Percentiles rank a stretch among this genome's conserved stretches.
phyloP scores from a whole-genome alignment of 2,113 vertebrate genomes.

The Coptodon bakossiorum region DNA sequence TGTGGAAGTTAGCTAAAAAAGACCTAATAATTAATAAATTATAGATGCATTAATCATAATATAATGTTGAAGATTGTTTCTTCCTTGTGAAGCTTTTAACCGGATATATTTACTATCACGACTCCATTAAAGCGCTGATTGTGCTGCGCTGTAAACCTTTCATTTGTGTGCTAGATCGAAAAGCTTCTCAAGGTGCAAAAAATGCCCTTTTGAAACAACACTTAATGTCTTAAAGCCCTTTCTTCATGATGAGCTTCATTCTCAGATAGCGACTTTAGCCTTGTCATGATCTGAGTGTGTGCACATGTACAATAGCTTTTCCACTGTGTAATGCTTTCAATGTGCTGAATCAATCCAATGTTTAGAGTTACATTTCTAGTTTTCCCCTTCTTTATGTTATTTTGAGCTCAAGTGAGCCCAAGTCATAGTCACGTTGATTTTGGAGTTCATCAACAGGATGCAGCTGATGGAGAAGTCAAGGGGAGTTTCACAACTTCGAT shows the following conservation, averaged over 20 bases:
- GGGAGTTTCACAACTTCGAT: slow-evolving; percentile 32
- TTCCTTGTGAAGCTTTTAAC: not conserved
- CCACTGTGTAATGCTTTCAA: slow-evolving; percentile 42
- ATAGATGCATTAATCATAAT: not conserved
- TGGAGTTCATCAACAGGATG: slow-evolving; percentile 57
- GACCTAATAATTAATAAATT: not conserved
- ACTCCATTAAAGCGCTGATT: not conserved
- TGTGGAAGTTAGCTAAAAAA: not conserved
- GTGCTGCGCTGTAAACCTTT: not conserved
- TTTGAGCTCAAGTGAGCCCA: not conserved
- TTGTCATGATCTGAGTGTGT: slow-evolving; percentile 25
- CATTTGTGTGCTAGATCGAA: not conserved
- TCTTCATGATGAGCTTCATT: not conserved
- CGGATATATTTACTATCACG: not conserved
- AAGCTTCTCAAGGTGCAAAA: not conserved
- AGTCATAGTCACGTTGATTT: slow-evolving; percentile 46
- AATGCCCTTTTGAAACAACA: not conserved
- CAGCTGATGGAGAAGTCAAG: slow-evolving; percentile 53
- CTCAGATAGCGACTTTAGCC: not conserved
- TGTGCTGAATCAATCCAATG: slow-evolving; percentile 43
- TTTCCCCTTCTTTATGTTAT: slow-evolving; percentile 30
- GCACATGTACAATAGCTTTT: slow-evolving; percentile 30
- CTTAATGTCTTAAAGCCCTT: not conserved
- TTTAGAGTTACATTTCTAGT: slow-evolving; percentile 7
- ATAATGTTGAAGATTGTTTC: not conserved